Percentiles rank a stretch among this genome's conserved stretches.
Evolutionary conservation across 2,888 invertebrate genomes (phyloP).

Genomic region (Andrena haemorrhoa): DNA sequence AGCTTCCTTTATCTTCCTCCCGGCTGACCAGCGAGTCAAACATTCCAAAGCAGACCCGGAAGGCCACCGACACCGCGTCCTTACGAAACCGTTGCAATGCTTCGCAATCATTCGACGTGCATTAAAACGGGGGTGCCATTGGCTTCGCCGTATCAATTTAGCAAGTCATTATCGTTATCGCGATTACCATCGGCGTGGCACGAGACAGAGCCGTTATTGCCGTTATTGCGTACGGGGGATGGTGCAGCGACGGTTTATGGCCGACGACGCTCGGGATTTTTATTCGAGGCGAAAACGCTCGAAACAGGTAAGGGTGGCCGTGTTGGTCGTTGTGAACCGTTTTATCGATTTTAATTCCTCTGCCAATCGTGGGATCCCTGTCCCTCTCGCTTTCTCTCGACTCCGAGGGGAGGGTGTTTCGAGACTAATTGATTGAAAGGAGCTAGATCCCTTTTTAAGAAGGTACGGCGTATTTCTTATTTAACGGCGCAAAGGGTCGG

Average conservation of each 20-base stretch:
- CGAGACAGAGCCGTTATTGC: constrained; percentile 3
- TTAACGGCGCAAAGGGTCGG: not conserved
- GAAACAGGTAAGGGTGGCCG: constrained; percentile 13
- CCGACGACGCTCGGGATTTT: not conserved
- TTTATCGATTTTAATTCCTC: constrained; percentile 58
- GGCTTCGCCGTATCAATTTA: constrained; percentile 22
- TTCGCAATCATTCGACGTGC: not conserved
- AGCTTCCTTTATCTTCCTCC: no score
- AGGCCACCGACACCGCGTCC: not conserved
- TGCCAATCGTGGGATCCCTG: not conserved
- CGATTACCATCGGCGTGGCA: constrained; percentile 6
- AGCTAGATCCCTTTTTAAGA: not conserved
- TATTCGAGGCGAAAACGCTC: constrained; percentile 19
- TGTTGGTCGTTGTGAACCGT: constrained; percentile 22
- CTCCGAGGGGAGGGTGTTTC: not conserved
- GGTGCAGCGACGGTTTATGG: constrained; percentile 3
- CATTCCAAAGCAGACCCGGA: no score
- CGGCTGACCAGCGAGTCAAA: no score
- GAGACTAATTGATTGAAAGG: constrained; percentile 28
- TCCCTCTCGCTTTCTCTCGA: constrained; percentile 5
- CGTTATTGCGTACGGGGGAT: constrained; percentile 22
- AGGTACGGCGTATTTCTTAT: not conserved
- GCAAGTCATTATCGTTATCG: constrained; percentile 17
- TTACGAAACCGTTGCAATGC: not conserved
- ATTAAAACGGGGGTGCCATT: constrained; percentile 8